Base-by-base conservation (phyloP, 1,140 invertebrate genomes). In the Pectinophora gossypiella region DNA sequence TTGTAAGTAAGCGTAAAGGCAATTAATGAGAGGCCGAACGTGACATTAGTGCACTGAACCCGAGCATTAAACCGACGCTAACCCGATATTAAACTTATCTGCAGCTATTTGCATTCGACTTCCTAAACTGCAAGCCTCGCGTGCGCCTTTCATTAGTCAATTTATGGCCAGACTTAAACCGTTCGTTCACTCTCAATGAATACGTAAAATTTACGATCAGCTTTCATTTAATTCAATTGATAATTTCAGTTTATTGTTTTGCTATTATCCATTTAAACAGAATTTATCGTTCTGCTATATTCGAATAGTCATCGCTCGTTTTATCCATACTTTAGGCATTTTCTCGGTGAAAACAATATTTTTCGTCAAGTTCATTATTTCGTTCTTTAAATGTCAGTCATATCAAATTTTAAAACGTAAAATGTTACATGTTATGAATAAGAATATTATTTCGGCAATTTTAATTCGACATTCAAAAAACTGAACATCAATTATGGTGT, bases 41-140 rank as follows among this genome's bases (percentile, higher is more conserved):
- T 86, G 83, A 85, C 79, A 85, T 86, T 82, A 86, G 79, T 72
- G 62, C 70, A 70, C 68, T 75, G 79, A 78, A 85, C 79, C 72
- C 62, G 59, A 61, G 60, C 79, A 86, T 86, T 86, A 84, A 40
- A 71, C 68, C 62, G 68, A 59, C 70, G 59, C 66, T 48, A 72
- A 68, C 67, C 76, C 52, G 57, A 70, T 78, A 86, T 86, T 86
- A 86, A 82, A 84, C 73, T 80, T 86, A 84, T 85, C 79, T 81
- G 74, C 66, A 75, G 78, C 71, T 78, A 81, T 82, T 85, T 84
- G 76, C 78, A 76, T 84, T 82, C 72, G 56, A 84, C 80, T 86
- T 84, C 83, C 83, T 84, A 84, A 84, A 82, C 66, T 63, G 61
- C 54, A 44, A 56, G 57, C 57, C 63, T 78, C 56, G 63, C 67